These are phyloP conservation scores for Enteromius anoplus DNA, from an alignment of 2,797 vertebrate species.

Conservation along the genomic window DNA sequence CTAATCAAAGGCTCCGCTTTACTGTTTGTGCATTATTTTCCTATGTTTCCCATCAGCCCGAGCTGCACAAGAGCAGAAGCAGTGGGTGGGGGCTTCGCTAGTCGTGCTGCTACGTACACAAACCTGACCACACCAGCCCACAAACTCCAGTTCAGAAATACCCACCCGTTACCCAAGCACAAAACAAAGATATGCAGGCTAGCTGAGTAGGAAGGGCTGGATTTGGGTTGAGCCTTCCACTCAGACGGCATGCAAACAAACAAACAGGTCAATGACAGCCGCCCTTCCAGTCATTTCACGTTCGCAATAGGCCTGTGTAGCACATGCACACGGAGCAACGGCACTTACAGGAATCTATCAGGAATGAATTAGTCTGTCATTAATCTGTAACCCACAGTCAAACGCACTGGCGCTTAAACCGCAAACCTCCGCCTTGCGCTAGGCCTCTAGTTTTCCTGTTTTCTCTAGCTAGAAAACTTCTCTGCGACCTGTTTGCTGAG, in stretches of 20 bases:
- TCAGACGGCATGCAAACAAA: slow-evolving; percentile 35
- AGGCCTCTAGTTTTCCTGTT: slow-evolving; percentile 41
- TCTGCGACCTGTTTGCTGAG: slow-evolving; percentile 31
- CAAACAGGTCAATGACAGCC: background rate
- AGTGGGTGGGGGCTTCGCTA: slow-evolving; percentile 29
- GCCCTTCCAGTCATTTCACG: slow-evolving; percentile 17
- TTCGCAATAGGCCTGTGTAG: slow-evolving; percentile 25
- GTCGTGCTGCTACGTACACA: slow-evolving; percentile 20
- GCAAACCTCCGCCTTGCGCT: slow-evolving; percentile 23
- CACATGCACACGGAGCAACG: slow-evolving; percentile 26
- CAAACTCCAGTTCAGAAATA: slow-evolving; percentile 35
- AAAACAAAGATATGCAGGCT: slow-evolving; percentile 28
- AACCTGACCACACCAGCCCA: slow-evolving; percentile 38
- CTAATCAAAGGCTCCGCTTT: slow-evolving; percentile 57
- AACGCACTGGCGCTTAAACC: slow-evolving; percentile 35
- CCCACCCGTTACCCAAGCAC: slow-evolving; percentile 7
- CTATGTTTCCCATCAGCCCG: slow-evolving; percentile 38
- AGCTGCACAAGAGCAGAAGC: slow-evolving; percentile 33
- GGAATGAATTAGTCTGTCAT: slow-evolving; percentile 59
- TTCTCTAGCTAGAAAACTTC: slow-evolving; percentile 1
- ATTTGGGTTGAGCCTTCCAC: slow-evolving; percentile 33
- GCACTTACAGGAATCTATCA: slow-evolving; percentile 50
- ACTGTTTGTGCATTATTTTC: slow-evolving; percentile 56
- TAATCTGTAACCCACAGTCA: slow-evolving; percentile 59
- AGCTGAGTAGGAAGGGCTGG: slow-evolving; percentile 31